Conservation (phyloP, 2,797 vertebrate genomes). For the Zalophus californianus region DNA sequence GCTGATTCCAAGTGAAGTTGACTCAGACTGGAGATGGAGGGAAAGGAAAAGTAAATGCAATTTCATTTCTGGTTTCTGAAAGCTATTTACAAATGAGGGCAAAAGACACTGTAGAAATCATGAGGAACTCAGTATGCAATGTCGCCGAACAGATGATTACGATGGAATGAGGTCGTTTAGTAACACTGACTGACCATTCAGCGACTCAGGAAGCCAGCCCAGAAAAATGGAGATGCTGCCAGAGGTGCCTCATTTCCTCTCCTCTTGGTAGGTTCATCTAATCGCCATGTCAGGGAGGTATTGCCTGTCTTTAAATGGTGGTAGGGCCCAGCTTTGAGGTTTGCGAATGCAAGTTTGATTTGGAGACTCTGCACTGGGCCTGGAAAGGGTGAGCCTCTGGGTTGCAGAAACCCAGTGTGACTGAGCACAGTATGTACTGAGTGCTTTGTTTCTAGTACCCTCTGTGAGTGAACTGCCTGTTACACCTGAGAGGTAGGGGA, state of each 20-base stretch:
- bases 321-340: neutral
- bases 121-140: neutral
- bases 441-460: neutral
- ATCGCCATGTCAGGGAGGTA: neutral
- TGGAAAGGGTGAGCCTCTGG: neutral
- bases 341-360: neutral
- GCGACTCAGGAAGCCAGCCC: neutral
- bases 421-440: rapidly evolving
- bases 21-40: constrained; percentile 7
- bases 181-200: neutral
- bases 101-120: neutral
- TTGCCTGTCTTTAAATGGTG: neutral
- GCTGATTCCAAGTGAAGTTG: constrained; percentile 33
- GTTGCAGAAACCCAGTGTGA: neutral
- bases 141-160: neutral
- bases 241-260: too few relatives aligned
- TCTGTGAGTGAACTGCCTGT: neutral
- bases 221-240: rapidly evolving
- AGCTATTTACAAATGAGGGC: constrained; percentile 59
- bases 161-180: neutral
- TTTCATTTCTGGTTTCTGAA: constrained; percentile 57
- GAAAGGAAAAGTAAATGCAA: constrained; percentile 44
- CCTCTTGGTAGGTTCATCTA: neutral
- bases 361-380: neutral
- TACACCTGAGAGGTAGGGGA: neutral